Evolutionary conservation across 1,140 invertebrate species (phyloP).

Genomic region (Lysiphlebus fabarum): DNA sequence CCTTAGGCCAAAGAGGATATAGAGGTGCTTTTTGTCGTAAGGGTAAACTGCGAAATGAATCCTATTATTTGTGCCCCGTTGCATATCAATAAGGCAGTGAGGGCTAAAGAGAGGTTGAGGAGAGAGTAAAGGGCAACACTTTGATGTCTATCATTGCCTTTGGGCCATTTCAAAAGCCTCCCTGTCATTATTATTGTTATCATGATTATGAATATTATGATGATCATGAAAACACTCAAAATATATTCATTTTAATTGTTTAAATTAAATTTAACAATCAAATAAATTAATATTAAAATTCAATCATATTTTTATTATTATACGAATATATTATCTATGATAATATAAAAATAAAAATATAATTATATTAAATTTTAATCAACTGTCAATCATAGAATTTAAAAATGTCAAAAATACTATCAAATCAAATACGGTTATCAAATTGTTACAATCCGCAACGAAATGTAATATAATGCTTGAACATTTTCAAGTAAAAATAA

Average conservation of each 20-base stretch:
- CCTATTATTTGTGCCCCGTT: conserved; percentile 52
- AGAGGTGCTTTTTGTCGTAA: conserved; percentile 4
- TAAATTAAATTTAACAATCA: too few species aligned
- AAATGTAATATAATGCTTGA: background rate
- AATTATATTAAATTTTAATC: too few species aligned
- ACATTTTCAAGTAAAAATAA: background rate
- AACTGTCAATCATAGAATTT: too few species aligned
- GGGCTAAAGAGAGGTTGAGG: background rate
- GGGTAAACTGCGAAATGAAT: conserved; percentile 52
- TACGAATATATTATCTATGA: too few species aligned
- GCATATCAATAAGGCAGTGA: conserved; percentile 31
- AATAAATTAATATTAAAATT: too few species aligned
- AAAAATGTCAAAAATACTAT: too few species aligned
- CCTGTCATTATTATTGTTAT: conserved; percentile 22
- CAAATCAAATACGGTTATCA: too few species aligned
- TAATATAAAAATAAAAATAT: too few species aligned
- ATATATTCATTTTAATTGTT: conserved; percentile 15
- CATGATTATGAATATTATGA: conserved; percentile 17
- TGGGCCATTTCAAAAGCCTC: conserved; percentile 28
- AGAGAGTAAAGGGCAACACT: conserved; percentile 41
- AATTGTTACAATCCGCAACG: background rate
- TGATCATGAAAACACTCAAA: background rate
- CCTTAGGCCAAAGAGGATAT: conserved; percentile 6
- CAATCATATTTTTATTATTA: too few species aligned
- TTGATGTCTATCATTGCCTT: conserved; percentile 49